Evolutionary conservation across 2,113 vertebrate genomes (phyloP).

Genomic region (Lathamus discolor): DNA sequence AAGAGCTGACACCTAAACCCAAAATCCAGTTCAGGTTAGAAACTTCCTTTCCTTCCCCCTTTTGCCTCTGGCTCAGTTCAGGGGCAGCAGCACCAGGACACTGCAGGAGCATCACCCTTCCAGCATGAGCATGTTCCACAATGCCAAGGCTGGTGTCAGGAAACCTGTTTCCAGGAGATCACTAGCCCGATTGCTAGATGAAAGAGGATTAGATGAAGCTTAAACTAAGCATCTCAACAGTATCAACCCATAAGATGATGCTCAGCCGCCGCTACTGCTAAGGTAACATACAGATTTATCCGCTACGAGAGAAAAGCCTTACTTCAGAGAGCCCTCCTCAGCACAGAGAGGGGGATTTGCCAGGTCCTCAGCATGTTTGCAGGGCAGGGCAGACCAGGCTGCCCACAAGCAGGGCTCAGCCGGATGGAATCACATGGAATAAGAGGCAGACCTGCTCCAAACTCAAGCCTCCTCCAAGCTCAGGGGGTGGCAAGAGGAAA

Average conservation of each 20-base stretch:
- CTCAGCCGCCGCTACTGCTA: neutral
- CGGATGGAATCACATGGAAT: neutral
- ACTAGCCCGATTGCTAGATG: neutral
- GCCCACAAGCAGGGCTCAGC: neutral
- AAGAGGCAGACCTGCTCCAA: neutral
- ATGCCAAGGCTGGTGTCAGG: neutral
- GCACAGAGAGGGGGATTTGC: neutral
- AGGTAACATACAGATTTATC: neutral
- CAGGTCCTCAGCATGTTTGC: accelerated
- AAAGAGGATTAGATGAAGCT: conserved; percentile 64
- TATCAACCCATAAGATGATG: neutral
- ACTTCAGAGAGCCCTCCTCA: neutral
- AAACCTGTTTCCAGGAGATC: conserved; percentile 6
- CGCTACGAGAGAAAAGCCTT: neutral
- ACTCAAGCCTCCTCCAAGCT: conserved; percentile 4
- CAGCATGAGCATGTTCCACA: neutral
- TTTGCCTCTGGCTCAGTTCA: neutral
- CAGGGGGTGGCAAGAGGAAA: conserved; percentile 23
- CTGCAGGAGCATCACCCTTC: neutral
- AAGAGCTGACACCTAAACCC: neutral
- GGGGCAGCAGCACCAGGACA: neutral
- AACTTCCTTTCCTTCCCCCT: neutral
- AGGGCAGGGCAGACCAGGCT: neutral
- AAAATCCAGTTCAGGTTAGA: neutral
- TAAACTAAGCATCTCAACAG: conserved; percentile 50